Base-by-base conservation (phyloP, 2,797 vertebrate species). In the Numenius phaeopus region DNA sequence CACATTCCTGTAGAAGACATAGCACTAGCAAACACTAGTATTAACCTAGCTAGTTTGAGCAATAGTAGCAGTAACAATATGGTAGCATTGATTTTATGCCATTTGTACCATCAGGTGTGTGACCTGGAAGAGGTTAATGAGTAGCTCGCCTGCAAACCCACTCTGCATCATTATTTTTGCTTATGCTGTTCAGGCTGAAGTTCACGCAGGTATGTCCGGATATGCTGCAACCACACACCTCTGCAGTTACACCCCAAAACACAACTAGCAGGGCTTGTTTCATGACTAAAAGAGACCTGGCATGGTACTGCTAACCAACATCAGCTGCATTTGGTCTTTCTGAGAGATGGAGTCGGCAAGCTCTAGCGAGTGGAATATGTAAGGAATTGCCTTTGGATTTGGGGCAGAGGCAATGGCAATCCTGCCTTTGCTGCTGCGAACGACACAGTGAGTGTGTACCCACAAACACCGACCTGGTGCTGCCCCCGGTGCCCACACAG, bases 401-500 rank as follows among this genome's bases (percentile, higher is more conserved):
- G 78, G 37, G 50, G 78, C n/a, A 7, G 32, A 83, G 44, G 44
- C n/a, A 65, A 16, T 65, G 44, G 44, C n/a, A 69, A 20, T 67
- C 65, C 30, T 62, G n/a, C 40, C 21, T 44, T 78, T 86, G 39
- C 26, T 50, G 61, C 39, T 40, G 29, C 52, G 34, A 55, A 26
- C 7, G 52, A 10, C 32, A 11, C 0, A 0, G 18, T 27, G 42
- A 50, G 22, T 0, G 6, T 52, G 67, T 55, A 37, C 57, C 54
- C 52, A 65, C 46, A 39, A 42, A 14, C 57, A 61, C 11, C 1
- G 0, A 10, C 49, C 21, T 39, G 78, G n/a, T 14, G 14, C 61
- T 47, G 8, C 40, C 6, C 39, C n/a, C 64, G 7, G 0, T 7
- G 34, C 69, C 54, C 0, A 0, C n/a, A 5, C 40, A 26, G 32